Evolutionary conservation across 2,888 invertebrate species (phyloP).

Genomic region (Drosophila eohydei): DNA sequence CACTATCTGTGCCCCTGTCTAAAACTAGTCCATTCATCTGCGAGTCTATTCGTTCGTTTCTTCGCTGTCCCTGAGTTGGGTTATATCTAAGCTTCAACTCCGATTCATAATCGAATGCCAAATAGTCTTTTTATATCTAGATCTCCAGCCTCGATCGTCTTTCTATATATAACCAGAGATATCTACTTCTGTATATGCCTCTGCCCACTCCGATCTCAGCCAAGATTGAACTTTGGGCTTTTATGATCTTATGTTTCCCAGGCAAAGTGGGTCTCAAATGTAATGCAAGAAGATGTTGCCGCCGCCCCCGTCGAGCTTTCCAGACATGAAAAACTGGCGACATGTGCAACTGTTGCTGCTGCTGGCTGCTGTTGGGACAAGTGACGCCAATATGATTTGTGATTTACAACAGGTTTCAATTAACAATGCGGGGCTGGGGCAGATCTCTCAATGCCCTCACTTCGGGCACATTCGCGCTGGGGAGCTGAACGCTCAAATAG

Average conservation of each 20-base stretch:
- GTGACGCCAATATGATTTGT: conserved; percentile 72
- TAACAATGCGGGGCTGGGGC: conserved; percentile 47
- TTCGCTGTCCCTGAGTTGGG: no score
- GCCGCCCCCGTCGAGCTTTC: conserved; percentile 28
- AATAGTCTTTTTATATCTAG: no score
- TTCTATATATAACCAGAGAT: neutral
- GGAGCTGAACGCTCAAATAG: neutral
- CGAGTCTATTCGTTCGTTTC: no score
- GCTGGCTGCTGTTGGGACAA: conserved; percentile 41
- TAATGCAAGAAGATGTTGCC: conserved; percentile 32
- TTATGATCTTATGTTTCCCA: conserved; percentile 24
- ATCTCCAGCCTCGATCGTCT: no score
- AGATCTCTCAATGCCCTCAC: conserved; percentile 6
- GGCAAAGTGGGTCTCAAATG: conserved; percentile 29
- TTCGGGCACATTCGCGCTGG: neutral
- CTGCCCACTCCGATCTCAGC: neutral
- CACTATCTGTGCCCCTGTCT: no score
- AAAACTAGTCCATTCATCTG: no score
- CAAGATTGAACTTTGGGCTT: conserved; percentile 5
- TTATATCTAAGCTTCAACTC: no score
- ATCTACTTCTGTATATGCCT: neutral
- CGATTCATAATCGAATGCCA: no score
- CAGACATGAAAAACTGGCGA: conserved; percentile 70
- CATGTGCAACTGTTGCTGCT: conserved; percentile 55
- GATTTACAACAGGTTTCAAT: conserved; percentile 81